Percentiles rank a stretch among this genome's conserved stretches.
Evolutionary conservation across 2,888 invertebrate species (phyloP).

Genomic region (Polydrusus pterygomalis): DNA sequence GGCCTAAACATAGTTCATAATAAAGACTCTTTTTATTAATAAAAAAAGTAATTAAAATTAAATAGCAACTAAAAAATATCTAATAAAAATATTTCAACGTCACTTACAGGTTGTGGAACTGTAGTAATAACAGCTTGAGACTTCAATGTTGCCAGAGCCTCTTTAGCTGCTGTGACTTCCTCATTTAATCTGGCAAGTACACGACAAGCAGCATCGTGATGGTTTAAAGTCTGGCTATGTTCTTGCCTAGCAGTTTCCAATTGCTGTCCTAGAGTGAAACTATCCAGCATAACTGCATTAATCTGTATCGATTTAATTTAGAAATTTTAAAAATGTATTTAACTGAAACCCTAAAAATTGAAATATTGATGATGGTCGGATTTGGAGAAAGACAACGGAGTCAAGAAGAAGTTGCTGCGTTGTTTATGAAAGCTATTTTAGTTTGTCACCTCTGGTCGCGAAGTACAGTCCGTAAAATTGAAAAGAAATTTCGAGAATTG

Average conservation of each 20-base stretch:
- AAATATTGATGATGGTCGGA: no score
- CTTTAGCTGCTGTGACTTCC: conserved; percentile 98
- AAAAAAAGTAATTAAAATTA: no score
- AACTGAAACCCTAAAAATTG: no score
- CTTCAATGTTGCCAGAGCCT: conserved; percentile 98
- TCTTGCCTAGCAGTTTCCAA: conserved; percentile 95
- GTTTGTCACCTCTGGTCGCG: no score
- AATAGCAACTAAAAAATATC: no score
- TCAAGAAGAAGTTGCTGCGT: no score
- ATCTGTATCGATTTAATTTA: no score
- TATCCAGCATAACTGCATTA: conserved; percentile 98
- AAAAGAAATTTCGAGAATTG: no score
- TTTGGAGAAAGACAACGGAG: no score
- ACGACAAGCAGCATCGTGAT: conserved; percentile 99
- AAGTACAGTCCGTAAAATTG: no score
- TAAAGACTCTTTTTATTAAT: neutral
- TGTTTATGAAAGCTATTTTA: no score
- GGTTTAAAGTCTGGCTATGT: conserved; percentile 95
- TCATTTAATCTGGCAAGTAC: conserved; percentile 98
- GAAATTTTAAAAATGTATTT: no score
- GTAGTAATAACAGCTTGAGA: conserved; percentile 94
- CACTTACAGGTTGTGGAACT: conserved; percentile 78
- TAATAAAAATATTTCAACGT: neutral
- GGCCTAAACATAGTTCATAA: conserved; percentile 72
- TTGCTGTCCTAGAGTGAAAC: conserved; percentile 98